Evolutionary conservation across 30 jellyfish, hydroid and myxozoan species (phyloP).

Genomic region (Turritopsis dohrnii): DNA sequence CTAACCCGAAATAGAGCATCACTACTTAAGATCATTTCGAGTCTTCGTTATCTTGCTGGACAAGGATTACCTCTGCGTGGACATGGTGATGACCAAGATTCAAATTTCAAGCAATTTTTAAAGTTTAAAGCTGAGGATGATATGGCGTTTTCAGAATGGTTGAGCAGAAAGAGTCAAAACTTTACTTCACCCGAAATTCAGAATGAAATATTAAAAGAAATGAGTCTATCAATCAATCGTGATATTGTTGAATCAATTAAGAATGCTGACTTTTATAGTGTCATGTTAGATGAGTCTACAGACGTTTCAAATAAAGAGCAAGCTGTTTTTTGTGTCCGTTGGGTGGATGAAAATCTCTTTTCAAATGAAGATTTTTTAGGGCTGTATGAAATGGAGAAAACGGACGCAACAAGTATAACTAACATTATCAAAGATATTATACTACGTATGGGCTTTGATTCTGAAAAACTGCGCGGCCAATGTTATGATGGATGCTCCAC

Average conservation of each 20-base stretch:
- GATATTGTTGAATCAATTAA: too few relatives aligned
- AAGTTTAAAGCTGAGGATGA: conserved; percentile 16
- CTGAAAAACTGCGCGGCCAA: too few relatives aligned
- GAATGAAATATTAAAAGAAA: conserved; percentile 29
- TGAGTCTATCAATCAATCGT: conserved; percentile 13
- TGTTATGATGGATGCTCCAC: too few relatives aligned
- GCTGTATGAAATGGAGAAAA: conserved; percentile 41
- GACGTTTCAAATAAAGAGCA: conserved; percentile 30
- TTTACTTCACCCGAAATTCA: conserved; percentile 43
- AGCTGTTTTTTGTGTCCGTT: conserved; percentile 1
- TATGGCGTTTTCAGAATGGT: conserved; percentile 11
- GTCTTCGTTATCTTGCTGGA: conserved; percentile 10
- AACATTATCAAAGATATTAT: too few relatives aligned
- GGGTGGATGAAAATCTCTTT: conserved; percentile 46
- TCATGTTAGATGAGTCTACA: conserved; percentile 30
- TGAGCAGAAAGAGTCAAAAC: background rate
- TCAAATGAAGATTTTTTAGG: too few relatives aligned
- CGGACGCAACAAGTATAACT: too few relatives aligned
- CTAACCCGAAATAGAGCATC: too few relatives aligned
- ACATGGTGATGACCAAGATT: background rate
- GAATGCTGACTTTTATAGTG: background rate
- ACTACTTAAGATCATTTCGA: too few relatives aligned
- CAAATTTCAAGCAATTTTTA: conserved; percentile 18
- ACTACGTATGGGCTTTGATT: too few relatives aligned
- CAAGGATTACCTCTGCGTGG: conserved; percentile 14